Evolutionary conservation across 35 echinoderm and acorn worm genomes (phyloP).

Genomic region (Ophioderma brevispina): DNA sequence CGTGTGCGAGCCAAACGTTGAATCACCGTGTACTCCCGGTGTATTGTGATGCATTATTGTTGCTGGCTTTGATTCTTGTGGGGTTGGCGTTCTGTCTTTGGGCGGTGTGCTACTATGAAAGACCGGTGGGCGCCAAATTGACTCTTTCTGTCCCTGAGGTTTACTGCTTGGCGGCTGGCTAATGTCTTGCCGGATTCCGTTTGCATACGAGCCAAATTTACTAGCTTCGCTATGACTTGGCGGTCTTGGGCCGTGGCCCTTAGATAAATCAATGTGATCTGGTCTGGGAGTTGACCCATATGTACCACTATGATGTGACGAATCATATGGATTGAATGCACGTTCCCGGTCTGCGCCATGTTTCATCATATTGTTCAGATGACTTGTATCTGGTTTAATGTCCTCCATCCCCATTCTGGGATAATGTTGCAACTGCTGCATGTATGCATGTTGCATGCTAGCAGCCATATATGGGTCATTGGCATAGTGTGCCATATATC

Average conservation of each 20-base stretch:
- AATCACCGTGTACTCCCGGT: not conserved
- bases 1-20: not conserved
- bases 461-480: slow-evolving; percentile 51
- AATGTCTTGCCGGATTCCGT: slow-evolving; percentile 47
- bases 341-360: not conserved
- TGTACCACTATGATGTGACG: slow-evolving; percentile 4
- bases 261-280: slow-evolving; percentile 25
- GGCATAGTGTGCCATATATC: slow-evolving; percentile 51
- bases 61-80: not conserved
- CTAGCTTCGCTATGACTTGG: not conserved
- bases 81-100: slow-evolving; percentile 13
- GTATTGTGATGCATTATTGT: not conserved
- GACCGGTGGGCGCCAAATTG: slow-evolving; percentile 62
- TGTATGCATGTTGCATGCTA: slow-evolving; percentile 44
- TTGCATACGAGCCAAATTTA: not conserved
- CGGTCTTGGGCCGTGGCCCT: not conserved
- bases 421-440: slow-evolving; percentile 62
- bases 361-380: slow-evolving; percentile 62
- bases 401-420: slow-evolving; percentile 47
- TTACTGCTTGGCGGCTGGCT: slow-evolving; percentile 25
- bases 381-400: slow-evolving; percentile 81
- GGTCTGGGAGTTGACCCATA: not conserved
- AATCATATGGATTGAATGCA: not conserved
- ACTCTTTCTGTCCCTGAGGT: slow-evolving; percentile 47
- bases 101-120: slow-evolving; percentile 57